Base-by-base conservation (phyloP, 2,113 vertebrate genomes). In the Vulpes vulpes region DNA sequence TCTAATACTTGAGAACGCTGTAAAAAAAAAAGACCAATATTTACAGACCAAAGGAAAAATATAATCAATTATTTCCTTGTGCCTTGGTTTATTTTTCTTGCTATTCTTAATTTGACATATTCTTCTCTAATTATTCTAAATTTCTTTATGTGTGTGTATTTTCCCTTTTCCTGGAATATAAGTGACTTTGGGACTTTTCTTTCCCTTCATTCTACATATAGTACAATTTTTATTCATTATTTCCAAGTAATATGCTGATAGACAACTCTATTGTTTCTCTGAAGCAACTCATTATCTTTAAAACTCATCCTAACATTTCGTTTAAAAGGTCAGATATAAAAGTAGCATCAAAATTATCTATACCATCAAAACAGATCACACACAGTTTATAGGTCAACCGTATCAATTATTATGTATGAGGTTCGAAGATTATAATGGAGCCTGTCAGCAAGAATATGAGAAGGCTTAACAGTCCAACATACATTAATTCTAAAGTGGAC, bases 251-350 rank as follows among this genome's bases (percentile, higher is more conserved):
- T 19, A 27, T 5, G 8, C 20, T 62, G 74, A 89, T 19, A 81
- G 84, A 76, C 23, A 80, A 38, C 30, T 71, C 73, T 55, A 32
- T 49, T 88, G 64, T 67, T 91, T 93, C 80, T 79, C 43, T 12
- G 67, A 91, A 51, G 67, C 8, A 79, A 27, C 22, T 60, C 49
- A 89, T 94, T 95, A 82, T 74, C 65, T 95, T 88, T 86, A 82
- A 86, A 81, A 89, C 43, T 83, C 57, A 62, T 64, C 62, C 22
- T 95, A 92, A 89, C 22, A 73, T 89, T 69, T 20, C 7, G 6
- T 27, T 89, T 73, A 86, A 97, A 96, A 97, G 84, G 80, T 97
- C 85, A 94, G 51, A 20, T 74, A 89, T 83, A 95, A 97, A 96
- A 95, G 76, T 51, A 69, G 82, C 49, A 43, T 43, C 20, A 27